Evolutionary conservation across 2,113 vertebrate species (phyloP), one percentile per base, ranked within the genome.

Genomic region (Ancistrus triradiatus): DNA sequence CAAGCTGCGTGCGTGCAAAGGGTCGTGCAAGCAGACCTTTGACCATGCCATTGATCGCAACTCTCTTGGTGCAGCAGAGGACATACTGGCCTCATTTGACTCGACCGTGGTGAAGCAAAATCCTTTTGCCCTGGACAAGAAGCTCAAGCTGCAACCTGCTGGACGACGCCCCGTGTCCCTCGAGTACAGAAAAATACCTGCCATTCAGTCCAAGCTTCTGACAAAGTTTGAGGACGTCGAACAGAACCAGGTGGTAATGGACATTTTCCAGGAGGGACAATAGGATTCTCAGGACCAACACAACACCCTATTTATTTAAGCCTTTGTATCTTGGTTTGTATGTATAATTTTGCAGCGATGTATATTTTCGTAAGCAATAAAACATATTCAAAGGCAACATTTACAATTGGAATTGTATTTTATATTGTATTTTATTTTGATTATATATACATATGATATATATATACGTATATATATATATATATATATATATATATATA

Each of bases 211-310:
- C 7, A 69, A 85, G 6, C 60, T 81, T 17, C 50, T 85, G 40
- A 84, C 73, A 3, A 80, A 75, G 62, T 85, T 85, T 59, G 80
- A 87, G 60, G 83, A 86, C 69, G 70, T 84, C 0, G 74, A 51
- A 2, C 75, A 69, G 69, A 80, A 83, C 11, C 72, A 49, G 8
- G 7, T 88, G 1, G 37, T 72, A 27, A 6, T 85, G n/a, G n/a
- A n/a, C n/a, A n/a, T n/a, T n/a, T n/a, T n/a, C n/a, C n/a, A n/a
- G n/a, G n/a, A n/a, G n/a, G n/a, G n/a, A n/a, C n/a, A n/a, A n/a
- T n/a, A n/a, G n/a, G n/a, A n/a, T 37, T 37, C 35, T 37, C 35
- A 37, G 35, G 14, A 37, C 14, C 35, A 11, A 37, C 35, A 33
- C 10, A n/a, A n/a, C n/a, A n/a, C n/a, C n/a, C n/a, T n/a, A n/a